Conservation (phyloP, 1,140 invertebrate species). For the Diabrotica undecimpunctata region DNA sequence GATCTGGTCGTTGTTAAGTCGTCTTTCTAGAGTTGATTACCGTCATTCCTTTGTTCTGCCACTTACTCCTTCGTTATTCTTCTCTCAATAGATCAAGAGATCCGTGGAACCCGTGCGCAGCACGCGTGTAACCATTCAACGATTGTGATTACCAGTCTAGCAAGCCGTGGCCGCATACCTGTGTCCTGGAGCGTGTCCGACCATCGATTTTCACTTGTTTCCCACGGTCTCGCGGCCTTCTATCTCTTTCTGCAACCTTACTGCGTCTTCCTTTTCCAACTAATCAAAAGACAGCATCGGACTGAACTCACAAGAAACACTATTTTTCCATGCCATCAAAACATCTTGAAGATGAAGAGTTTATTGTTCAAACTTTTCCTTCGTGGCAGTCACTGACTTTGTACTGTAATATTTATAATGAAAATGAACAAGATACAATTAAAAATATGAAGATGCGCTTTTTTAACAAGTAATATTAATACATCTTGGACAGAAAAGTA, state of each 20-base stretch:
- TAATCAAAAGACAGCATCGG: neutral
- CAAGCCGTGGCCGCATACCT: constrained; percentile 29
- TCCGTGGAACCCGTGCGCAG: constrained; percentile 22
- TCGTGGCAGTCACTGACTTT: too few species aligned
- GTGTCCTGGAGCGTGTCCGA: constrained; percentile 31
- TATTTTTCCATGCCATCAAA: too few species aligned
- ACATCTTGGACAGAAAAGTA: too few species aligned
- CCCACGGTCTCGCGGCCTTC: constrained; percentile 31
- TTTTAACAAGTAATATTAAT: too few species aligned
- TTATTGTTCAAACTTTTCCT: too few species aligned
- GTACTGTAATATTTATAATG: too few species aligned
- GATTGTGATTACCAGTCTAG: constrained; percentile 18
- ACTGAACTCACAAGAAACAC: neutral
- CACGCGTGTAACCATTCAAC: constrained; percentile 26
- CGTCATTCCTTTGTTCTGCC: neutral
- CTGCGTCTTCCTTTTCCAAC: neutral
- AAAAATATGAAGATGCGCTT: too few species aligned
- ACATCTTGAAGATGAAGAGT: too few species aligned
- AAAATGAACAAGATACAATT: too few species aligned
- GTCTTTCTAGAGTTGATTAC: too few species aligned
- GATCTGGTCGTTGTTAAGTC: too few species aligned
- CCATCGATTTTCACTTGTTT: constrained; percentile 23
- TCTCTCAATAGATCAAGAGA: neutral
- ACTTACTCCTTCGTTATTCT: neutral
- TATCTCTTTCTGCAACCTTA: constrained; percentile 6